Evolutionary conservation across 2,888 invertebrate species (phyloP).

Genomic region (Rhamnusium bicolor): DNA sequence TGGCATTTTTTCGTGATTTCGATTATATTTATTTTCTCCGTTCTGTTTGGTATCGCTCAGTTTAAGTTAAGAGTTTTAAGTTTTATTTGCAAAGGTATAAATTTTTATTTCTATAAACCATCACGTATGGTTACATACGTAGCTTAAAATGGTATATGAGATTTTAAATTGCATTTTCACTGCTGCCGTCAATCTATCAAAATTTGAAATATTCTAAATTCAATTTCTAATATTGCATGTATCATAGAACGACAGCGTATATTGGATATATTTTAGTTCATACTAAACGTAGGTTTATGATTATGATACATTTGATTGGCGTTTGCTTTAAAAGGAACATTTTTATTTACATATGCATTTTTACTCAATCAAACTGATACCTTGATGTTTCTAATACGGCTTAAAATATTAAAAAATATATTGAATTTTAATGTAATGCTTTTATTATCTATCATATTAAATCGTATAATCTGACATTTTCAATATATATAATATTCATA

Average conservation of each 20-base stretch:
- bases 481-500: slow-evolving; percentile 19
- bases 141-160: background rate
- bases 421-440: slow-evolving; percentile 11
- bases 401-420: slow-evolving; percentile 17
- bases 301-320: slow-evolving; percentile 12
- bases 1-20: too few species aligned
- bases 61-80: too few species aligned
- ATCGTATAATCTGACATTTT: slow-evolving; percentile 17
- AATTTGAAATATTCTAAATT: slow-evolving; percentile 24
- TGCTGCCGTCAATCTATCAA: slow-evolving; percentile 20
- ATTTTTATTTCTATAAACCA: background rate
- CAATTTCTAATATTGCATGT: slow-evolving; percentile 14
- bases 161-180: slow-evolving; percentile 18
- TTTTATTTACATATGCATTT: slow-evolving; percentile 21
- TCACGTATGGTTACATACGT: background rate
- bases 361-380: background rate
- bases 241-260: background rate
- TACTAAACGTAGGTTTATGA: slow-evolving; percentile 2
- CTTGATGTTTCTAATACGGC: background rate
- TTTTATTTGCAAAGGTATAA: too few species aligned
- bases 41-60: too few species aligned
- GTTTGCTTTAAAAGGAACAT: background rate
- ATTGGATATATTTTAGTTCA: slow-evolving; percentile 13
- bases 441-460: background rate
- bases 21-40: too few species aligned